phyloP scores from a whole-genome alignment of 2,797 vertebrate species.

The Gobio occitaniae region DNA sequence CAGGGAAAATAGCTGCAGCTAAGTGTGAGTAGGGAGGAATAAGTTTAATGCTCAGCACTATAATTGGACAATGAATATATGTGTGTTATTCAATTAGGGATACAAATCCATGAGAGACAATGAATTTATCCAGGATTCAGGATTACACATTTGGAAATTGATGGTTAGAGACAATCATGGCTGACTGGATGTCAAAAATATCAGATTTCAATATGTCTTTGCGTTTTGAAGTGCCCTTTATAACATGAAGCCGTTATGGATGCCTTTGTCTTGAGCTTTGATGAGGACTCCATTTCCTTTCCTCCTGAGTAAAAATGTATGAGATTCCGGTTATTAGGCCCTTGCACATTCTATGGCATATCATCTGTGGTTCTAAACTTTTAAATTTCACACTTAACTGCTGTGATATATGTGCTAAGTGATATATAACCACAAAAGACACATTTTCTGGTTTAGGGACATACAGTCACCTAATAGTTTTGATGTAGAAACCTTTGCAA shows the following conservation, averaged over 20 bases:
- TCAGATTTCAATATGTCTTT: conserved; percentile 8
- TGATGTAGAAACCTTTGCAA: conserved; percentile 71
- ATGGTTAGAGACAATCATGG: neutral
- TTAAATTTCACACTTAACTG: conserved; percentile 17
- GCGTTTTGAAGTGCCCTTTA: conserved; percentile 1
- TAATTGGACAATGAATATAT: conserved; percentile 12
- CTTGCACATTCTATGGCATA: neutral
- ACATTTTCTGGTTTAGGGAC: conserved; percentile 18
- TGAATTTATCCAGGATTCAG: neutral
- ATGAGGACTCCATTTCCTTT: neutral
- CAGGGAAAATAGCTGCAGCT: conserved; percentile 21
- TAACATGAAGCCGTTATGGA: neutral
- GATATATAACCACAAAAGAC: neutral
- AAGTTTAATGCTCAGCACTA: conserved; percentile 2
- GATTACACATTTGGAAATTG: neutral
- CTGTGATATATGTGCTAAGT: neutral
- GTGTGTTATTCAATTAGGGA: conserved; percentile 6
- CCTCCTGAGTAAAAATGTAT: neutral
- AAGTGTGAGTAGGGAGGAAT: neutral
- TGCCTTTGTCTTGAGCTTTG: neutral
- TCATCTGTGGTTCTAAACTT: neutral
- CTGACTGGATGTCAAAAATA: neutral
- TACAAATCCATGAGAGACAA: neutral
- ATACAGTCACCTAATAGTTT: conserved; percentile 59
- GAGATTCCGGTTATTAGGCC: neutral